These are phyloP conservation scores for Cladopsammia gracilis DNA, from an alignment of 64 coral and sea anemone genomes.

Conservation along the genomic window DNA sequence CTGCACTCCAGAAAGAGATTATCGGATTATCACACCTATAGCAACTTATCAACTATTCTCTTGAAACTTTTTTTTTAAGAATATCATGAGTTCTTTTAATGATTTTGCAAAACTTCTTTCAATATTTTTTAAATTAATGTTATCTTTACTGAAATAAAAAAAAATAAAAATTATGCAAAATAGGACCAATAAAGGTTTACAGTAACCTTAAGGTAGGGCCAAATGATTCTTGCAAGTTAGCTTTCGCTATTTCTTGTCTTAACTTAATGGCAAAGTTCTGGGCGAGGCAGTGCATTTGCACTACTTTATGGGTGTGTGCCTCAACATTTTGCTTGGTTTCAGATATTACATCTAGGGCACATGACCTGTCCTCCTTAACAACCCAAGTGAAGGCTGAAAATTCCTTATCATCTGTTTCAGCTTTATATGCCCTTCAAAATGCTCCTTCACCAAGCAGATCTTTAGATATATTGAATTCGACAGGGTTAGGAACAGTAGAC, in stretches of 20 bases:
- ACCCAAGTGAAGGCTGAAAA: constrained; percentile 63
- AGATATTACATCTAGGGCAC: background rate
- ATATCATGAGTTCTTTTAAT: too few relatives aligned
- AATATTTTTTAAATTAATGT: too few relatives aligned
- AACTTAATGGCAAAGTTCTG: background rate
- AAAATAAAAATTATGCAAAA: too few relatives aligned
- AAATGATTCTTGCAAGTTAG: background rate
- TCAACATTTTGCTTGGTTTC: background rate
- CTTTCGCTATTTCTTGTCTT: background rate
- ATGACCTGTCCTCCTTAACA: constrained; percentile 48
- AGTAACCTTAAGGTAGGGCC: background rate
- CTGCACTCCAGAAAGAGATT: too few relatives aligned
- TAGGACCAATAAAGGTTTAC: too few relatives aligned
- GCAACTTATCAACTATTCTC: too few relatives aligned
- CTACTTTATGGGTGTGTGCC: constrained; percentile 36
- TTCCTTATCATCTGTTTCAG: constrained; percentile 40
- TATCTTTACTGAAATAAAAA: too few relatives aligned
- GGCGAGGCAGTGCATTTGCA: constrained; percentile 51
- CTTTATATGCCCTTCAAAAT: constrained; percentile 72
- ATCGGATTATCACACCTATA: too few relatives aligned
- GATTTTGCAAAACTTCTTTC: too few relatives aligned
- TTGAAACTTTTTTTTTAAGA: too few relatives aligned
- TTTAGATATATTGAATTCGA: constrained; percentile 68
- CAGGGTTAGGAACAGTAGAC: constrained; percentile 56
- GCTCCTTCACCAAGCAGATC: constrained; percentile 68